These are phyloP conservation scores for Oceanodroma tethys DNA, from an alignment of 2,113 vertebrate species.

Conservation along the genomic window DNA sequence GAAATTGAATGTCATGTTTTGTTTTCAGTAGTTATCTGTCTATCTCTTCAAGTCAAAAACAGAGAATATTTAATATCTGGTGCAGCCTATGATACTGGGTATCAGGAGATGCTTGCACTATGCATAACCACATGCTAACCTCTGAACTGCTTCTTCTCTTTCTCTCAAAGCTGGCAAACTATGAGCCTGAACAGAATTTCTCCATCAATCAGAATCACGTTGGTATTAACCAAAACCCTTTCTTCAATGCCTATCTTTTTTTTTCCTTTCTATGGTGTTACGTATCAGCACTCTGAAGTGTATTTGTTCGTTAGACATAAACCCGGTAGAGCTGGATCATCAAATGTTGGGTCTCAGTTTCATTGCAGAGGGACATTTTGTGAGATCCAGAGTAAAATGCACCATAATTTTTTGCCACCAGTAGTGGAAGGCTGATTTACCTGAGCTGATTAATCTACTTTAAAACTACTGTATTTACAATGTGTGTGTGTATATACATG, in stretches of 20 bases:
- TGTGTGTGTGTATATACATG: not conserved
- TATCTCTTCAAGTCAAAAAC: slow-evolving; percentile 38
- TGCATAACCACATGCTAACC: not conserved
- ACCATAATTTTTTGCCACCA: not conserved
- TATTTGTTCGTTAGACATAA: not conserved
- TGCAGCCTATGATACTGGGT: not conserved
- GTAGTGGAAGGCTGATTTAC: not conserved
- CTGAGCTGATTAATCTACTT: not conserved
- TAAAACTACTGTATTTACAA: not conserved
- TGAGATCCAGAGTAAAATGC: not conserved
- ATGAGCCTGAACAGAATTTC: not conserved
- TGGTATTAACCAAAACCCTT: not conserved
- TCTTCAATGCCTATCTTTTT: not conserved
- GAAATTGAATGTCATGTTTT: not conserved
- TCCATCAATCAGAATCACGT: not conserved
- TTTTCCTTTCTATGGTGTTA: not conserved
- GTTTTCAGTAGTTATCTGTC: slow-evolving; percentile 1
- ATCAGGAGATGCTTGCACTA: not conserved
- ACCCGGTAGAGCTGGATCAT: not conserved
- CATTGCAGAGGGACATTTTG: not conserved
- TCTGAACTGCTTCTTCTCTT: not conserved
- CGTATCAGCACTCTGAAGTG: not conserved
- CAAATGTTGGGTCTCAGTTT: not conserved
- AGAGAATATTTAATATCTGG: slow-evolving; percentile 29
- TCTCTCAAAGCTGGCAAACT: slow-evolving; percentile 27